Base-by-base conservation (phyloP, 2,113 vertebrate genomes). In the Narcine bancroftii region DNA sequence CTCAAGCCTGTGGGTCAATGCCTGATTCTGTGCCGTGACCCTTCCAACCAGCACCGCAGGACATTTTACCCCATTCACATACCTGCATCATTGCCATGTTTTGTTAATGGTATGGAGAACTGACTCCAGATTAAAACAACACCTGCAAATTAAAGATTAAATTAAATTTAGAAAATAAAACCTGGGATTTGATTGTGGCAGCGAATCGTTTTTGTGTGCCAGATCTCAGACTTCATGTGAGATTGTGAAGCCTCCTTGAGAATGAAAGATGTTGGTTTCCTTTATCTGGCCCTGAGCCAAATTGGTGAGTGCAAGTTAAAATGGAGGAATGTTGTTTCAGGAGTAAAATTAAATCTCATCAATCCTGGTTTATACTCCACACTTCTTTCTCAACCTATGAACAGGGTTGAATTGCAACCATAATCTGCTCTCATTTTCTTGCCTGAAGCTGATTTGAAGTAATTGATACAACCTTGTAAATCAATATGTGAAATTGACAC, bases 401-500 rank as follows among this genome's bases (percentile, higher is more conserved):
- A 60, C 81, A 60, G 50, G 33, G 33, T n/a, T 60, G 53, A 47
- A 3, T 39, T 85, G 33, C 81, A 60, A 6, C 53, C 5, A 85
- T 56, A 60, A 85, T 60, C 53, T 60, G 53, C 53, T 85, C 53
- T 83, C 21, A 85, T 21, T 53, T 83, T 60, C 53, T 85, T n/a
- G 33, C 53, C 81, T n/a, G n/a, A 85, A 85, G 50, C 53, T 56
- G 53, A 85, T 85, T 60, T 85, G 47, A 85, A 85, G 50, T 85
- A 85, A 85, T 85, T 85, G 81, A 50, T 53, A 60, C 53, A 85
- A 9, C 33, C 33, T 60, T 85, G 81, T 85, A 60, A 60, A 60
- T 85, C 81, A 85, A 36, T 85, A 60, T 60, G 33, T 85, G 53
- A 85, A 85, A 85, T 85, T 85, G 81, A 60, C 53, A 36, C 81